phyloP scores from a whole-genome alignment of 2,888 invertebrate genomes.

The Physocephala rufipes region DNA sequence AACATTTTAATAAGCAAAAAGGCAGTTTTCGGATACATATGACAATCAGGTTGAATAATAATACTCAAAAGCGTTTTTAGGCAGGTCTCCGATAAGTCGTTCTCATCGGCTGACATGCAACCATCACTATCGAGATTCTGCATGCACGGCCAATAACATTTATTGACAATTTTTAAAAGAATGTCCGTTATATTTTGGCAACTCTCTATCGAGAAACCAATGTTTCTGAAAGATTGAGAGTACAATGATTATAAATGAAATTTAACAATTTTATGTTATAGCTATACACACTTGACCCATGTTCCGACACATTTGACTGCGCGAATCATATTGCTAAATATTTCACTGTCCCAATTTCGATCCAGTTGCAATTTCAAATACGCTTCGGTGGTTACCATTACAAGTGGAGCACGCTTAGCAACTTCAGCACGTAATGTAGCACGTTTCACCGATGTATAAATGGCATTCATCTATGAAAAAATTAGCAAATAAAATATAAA shows the following conservation, averaged over 20 bases:
- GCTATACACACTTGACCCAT: conserved; percentile 70
- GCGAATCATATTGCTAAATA: conserved; percentile 68
- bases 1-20: conserved; percentile 71
- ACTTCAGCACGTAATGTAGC: conserved; percentile 60
- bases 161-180: conserved; percentile 64
- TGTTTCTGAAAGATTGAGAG: conserved; percentile 49
- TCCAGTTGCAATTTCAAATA: conserved; percentile 60
- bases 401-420: conserved; percentile 58
- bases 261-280: not conserved
- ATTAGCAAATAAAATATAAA: not conserved
- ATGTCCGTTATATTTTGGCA: conserved; percentile 62
- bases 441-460: conserved; percentile 63
- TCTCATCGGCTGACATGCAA: conserved; percentile 68
- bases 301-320: conserved; percentile 70
- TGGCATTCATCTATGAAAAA: conserved; percentile 54
- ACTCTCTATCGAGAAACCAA: conserved; percentile 62
- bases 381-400: conserved; percentile 61
- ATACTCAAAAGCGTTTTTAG: conserved; percentile 70
- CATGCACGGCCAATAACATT: conserved; percentile 65
- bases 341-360: conserved; percentile 62
- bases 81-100: conserved; percentile 71
- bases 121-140: conserved; percentile 66
- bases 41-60: conserved; percentile 70
- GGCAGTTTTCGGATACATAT: conserved; percentile 70
- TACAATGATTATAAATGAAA: not conserved